These are phyloP conservation scores for Nephotettix cincticeps DNA, from an alignment of 1,140 invertebrate genomes.

Conservation along the genomic window DNA sequence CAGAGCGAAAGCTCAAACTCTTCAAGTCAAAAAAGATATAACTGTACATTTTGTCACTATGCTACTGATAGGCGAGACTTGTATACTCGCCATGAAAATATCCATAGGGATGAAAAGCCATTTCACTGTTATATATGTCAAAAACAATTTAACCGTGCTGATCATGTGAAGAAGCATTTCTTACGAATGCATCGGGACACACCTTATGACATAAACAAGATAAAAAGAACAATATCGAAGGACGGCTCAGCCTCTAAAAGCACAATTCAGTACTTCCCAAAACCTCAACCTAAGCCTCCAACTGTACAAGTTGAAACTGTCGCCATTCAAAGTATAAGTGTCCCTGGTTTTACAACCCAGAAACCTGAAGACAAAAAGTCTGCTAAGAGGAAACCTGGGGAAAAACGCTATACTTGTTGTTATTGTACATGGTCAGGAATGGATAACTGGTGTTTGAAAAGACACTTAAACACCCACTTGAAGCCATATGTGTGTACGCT, in stretches of 20 bases:
- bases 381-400: conserved; percentile 34
- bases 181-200: conserved; percentile 85
- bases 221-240: conserved; percentile 59
- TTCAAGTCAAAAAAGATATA: conserved; percentile 66
- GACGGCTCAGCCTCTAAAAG: conserved; percentile 36
- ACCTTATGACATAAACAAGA: conserved; percentile 80
- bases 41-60: conserved; percentile 83
- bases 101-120: conserved; percentile 90
- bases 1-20: conserved; percentile 9
- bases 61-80: conserved; percentile 89
- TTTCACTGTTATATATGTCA: conserved; percentile 90
- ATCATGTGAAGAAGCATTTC: conserved; percentile 94
- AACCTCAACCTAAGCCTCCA: conserved; percentile 44
- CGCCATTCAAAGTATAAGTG: conserved; percentile 33
- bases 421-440: conserved; percentile 89
- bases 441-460: conserved; percentile 91
- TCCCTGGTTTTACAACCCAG: conserved; percentile 43
- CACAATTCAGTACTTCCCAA: conserved; percentile 48
- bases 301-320: conserved; percentile 35
- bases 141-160: conserved; percentile 91
- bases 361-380: conserved; percentile 27
- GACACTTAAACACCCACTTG: conserved; percentile 88
- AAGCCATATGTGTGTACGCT: conserved; percentile 86
- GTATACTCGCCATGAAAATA: conserved; percentile 94
- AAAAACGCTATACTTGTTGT: conserved; percentile 72